Percentiles rank a stretch among this genome's conserved stretches.
These are phyloP conservation scores for Cryptocheilus praepositus DNA, from an alignment of 2,888 invertebrate species.

Conservation along the genomic window DNA sequence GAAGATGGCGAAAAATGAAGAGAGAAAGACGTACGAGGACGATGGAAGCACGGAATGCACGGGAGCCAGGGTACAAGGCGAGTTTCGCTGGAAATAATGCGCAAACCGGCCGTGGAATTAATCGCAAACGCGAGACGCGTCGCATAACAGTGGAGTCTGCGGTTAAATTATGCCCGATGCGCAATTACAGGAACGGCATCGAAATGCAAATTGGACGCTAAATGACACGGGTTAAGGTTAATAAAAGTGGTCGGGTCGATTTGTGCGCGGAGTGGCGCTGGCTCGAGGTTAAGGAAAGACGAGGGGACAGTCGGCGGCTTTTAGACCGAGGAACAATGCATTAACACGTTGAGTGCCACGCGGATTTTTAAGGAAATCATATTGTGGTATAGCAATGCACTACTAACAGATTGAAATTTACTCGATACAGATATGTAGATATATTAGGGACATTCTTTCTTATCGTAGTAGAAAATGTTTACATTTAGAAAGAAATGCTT, in stretches of 20 bases:
- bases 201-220: slow-evolving; percentile 1
- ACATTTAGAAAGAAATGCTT: too few species aligned
- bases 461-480: too few species aligned
- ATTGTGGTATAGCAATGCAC: too few species aligned
- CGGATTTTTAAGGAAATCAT: too few species aligned
- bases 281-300: slow-evolving; percentile 16
- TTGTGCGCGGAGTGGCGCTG: slow-evolving; percentile 17
- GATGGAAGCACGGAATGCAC: not conserved
- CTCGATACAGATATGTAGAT: too few species aligned
- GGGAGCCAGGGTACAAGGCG: not conserved
- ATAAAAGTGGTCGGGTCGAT: slow-evolving; percentile 36
- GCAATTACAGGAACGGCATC: too few species aligned
- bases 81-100: not conserved
- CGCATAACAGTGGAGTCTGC: too few species aligned
- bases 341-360: too few species aligned
- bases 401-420: too few species aligned
- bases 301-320: slow-evolving; percentile 13
- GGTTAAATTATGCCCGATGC: too few species aligned
- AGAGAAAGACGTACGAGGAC: not conserved
- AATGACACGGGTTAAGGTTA: slow-evolving; percentile 34
- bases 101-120: not conserved
- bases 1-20: not conserved
- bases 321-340: slow-evolving; percentile 16
- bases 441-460: too few species aligned
- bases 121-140: not conserved